Evolutionary conservation across 2,113 vertebrate species (phyloP).

Genomic region (Actenoides hombroni): DNA sequence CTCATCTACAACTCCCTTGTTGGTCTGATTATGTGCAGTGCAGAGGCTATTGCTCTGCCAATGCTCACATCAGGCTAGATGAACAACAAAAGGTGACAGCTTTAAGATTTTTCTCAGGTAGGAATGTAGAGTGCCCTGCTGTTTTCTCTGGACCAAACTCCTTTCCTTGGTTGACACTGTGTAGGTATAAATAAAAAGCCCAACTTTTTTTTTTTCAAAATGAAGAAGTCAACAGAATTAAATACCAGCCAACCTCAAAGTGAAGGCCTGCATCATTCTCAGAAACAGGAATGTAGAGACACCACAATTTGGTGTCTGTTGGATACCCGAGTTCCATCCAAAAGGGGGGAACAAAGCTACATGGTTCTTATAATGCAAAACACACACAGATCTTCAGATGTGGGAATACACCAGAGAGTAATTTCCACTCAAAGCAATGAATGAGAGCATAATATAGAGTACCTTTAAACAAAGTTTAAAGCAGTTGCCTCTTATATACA

Average conservation of each 20-base stretch:
- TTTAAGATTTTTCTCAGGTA: neutral
- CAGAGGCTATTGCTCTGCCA: neutral
- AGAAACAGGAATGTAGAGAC: neutral
- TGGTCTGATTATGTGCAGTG: neutral
- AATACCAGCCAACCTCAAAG: neutral
- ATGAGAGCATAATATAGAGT: neutral
- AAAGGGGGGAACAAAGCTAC: neutral
- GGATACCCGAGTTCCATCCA: neutral
- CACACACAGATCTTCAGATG: constrained; percentile 17
- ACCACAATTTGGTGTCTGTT: neutral
- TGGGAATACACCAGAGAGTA: neutral
- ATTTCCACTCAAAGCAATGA: constrained; percentile 11
- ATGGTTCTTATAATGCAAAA: constrained; percentile 9
- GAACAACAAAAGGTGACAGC: neutral
- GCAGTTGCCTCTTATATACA: neutral
- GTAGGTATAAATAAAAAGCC: neutral
- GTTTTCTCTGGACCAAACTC: neutral
- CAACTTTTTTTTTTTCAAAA: neutral
- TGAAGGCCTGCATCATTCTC: neutral
- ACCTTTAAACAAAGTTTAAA: constrained; percentile 36
- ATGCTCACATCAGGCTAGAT: neutral
- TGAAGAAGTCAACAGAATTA: neutral
- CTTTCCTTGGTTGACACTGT: neutral
- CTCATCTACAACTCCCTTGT: neutral
- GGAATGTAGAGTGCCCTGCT: neutral